A percentile compares a stretch with the other conserved stretches of the same genome.
These are phyloP conservation scores for Nanger granti DNA, from an alignment of 2,113 vertebrate species.

Conservation along the genomic window DNA sequence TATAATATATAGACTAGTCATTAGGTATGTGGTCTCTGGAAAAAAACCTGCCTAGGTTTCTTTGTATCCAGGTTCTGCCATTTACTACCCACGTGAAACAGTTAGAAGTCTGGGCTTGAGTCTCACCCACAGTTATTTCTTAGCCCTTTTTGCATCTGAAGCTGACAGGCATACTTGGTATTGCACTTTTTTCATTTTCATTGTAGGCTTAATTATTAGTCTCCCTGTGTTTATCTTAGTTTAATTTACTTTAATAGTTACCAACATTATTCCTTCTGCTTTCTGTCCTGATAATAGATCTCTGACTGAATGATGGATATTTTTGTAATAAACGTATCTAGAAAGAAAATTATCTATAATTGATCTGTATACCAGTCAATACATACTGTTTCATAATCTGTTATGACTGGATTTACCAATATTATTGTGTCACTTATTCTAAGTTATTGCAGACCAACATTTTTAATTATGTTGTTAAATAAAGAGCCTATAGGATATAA, in stretches of 20 bases:
- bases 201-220: not conserved
- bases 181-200: constrained; percentile 9
- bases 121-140: not conserved
- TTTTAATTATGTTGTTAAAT: constrained; percentile 31
- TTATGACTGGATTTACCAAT: not conserved
- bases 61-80: not conserved
- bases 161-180: not conserved
- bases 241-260: not conserved
- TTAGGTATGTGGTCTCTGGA: not conserved
- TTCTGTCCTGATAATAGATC: not conserved
- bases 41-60: not conserved
- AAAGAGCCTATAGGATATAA: not conserved
- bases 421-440: not conserved
- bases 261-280: not conserved
- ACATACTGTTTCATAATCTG: not conserved
- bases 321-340: constrained; percentile 12
- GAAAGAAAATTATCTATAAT: not conserved
- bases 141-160: not conserved
- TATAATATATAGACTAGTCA: not conserved
- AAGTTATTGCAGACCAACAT: not conserved
- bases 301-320: not conserved
- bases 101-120: not conserved
- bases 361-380: not conserved
- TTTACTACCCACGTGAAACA: not conserved
- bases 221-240: constrained; percentile 1